Base-by-base conservation (phyloP, 2,888 invertebrate genomes). In the Scaptomyza flava region DNA sequence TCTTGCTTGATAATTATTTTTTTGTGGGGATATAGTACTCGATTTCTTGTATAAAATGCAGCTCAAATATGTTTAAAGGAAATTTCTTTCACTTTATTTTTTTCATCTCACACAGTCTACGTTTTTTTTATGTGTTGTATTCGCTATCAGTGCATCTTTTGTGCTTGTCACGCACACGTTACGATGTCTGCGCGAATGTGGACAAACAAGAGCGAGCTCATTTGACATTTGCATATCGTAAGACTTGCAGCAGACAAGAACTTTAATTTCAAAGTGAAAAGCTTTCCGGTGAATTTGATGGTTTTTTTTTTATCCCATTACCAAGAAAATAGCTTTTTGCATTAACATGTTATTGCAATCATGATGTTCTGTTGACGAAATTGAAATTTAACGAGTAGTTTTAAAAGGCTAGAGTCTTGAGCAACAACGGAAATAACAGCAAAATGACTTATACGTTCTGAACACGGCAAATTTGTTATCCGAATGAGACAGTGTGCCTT, bases 151-250 rank as follows among this genome's bases (percentile, higher is more conserved):
- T 56, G 56, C 51, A 59, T 66, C 52, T 76, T 53, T 76, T 58
- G 60, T 45, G 63, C 74, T 46, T 69, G 69, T 81, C 69, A 72
- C 51, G 72, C 70, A 78, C 72, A 75, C 81, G 68, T 73, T 82
- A 85, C 63, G 72, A 73, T 63, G 70, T 68, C 70, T 69, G 56
- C 50, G 41, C 17, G 46, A 51, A 66, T 64, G 62, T 43, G 34
- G 45, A 56, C 64, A 36, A 52, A 74, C 71, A 60, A 38, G 46
- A 36, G 23, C 27, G 50, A 46, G 46, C 47, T 58, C 45, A 50
- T 71, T 67, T 63, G 58, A 42, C 61, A 77, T 75, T 61, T 72
- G 58, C 72, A 72, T 72, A 77, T 52, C 38, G 12, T 20, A 56
- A 1, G 7, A 33, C 42, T 14, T 47, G 47, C 54, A 54, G 45